Base-by-base conservation (phyloP, 2,888 invertebrate species). In the Trimorus sp. region DNA sequence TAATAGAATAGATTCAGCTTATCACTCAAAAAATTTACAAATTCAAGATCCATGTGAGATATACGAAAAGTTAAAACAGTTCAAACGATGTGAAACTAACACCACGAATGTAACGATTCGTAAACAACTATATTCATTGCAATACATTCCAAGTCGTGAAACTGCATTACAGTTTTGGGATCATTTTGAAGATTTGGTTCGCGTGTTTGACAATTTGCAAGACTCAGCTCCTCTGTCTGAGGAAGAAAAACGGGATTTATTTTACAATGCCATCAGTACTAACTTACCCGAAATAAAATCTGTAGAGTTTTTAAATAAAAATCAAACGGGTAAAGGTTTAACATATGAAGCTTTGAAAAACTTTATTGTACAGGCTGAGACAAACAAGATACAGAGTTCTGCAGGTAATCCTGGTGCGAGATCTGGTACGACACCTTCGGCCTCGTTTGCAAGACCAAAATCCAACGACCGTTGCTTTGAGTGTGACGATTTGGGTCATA, bases 81-180 rank as follows among this genome's bases (percentile, higher is more conserved):
- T 51, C 14, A 51, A 14, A 51, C 12, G 14, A n/a, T 45, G 12
- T 6, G 45, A 45, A 45, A 45, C 12, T 6, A 45, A 45, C 6
- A 45, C 45, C 9, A 45, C 2, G 2, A 45, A 7, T 7, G 9
- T 45, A 45, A 11, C 12, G 12, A 12, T 45, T 6, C 9, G 45
- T n/a, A 51, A 51, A 51, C 14, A 51, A 51, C 14, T 51, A 6
- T 51, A n/a, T 51, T 51, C 51, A 0, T n/a, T 51, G 15, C 51
- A 51, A 51, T 51, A 51, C 14, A 51, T n/a, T 14, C 51, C 51
- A 15, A 11, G 14, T n/a, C 15, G 51, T 8, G 51, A 51, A 51
- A 51, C 51, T 51, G 51, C 51, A 8, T n/a, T 51, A 14, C 51
- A 51, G 11, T 51, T 51, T 51, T 51, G 51, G 51, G 15, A 51